Evolutionary conservation across 2,113 vertebrate species (phyloP).

Genomic region (Camelus dromedarius): DNA sequence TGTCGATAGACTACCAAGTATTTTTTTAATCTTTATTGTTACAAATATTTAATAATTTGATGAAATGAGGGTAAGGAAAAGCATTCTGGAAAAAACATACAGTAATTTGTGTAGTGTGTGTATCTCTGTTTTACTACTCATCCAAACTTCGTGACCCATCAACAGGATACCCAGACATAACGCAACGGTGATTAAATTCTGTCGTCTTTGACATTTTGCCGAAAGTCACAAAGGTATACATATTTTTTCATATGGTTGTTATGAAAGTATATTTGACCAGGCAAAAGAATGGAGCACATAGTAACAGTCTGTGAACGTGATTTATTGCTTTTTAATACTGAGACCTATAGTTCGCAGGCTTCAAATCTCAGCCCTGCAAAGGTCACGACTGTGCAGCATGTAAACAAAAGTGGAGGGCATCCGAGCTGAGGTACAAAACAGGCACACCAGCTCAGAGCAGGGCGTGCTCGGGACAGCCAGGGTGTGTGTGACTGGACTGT

Average conservation of each 20-base stretch:
- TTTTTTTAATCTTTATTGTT: not conserved
- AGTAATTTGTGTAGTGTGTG: not conserved
- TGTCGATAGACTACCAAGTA: not conserved
- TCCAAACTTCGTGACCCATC: not conserved
- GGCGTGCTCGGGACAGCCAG: accelerated
- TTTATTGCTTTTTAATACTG: not conserved
- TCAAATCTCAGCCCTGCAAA: not conserved
- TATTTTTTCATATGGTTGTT: not conserved
- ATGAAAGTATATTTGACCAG: not conserved
- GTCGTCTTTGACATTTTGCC: not conserved
- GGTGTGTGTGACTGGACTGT: accelerated
- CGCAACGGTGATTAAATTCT: not conserved
- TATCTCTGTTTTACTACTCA: not conserved
- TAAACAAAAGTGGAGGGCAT: not conserved
- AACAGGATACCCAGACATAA: not conserved
- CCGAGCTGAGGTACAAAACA: accelerated
- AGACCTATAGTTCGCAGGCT: not conserved
- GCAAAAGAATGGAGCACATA: not conserved
- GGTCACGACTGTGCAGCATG: no score
- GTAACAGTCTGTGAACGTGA: not conserved
- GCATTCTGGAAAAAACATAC: not conserved
- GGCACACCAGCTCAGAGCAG: not conserved
- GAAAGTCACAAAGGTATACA: not conserved
- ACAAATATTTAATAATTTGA: not conserved
- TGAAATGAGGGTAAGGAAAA: not conserved